phyloP scores from a whole-genome alignment of 2,888 invertebrate genomes.

The Himalopsyche japonica region DNA sequence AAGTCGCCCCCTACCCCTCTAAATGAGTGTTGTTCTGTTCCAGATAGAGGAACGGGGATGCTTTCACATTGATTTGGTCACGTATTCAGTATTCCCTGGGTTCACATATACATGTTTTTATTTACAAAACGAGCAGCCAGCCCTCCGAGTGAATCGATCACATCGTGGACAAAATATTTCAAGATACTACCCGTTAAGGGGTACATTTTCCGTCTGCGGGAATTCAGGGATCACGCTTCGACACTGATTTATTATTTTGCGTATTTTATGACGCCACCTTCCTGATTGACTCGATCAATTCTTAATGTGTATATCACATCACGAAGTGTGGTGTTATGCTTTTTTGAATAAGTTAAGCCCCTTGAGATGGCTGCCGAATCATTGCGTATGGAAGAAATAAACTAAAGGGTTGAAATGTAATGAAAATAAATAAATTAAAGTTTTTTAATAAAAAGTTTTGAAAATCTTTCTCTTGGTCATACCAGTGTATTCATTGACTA shows the following conservation, averaged over 20 bases:
- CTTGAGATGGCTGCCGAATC: not conserved
- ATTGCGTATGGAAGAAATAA: not conserved
- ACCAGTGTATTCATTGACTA: too few species aligned
- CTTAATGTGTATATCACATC: not conserved
- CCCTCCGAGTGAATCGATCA: constrained; percentile 33
- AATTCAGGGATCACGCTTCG: not conserved
- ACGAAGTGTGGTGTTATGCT: not conserved
- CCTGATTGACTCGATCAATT: not conserved
- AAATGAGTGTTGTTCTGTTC: not conserved
- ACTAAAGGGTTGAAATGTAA: not conserved
- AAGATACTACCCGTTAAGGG: constrained; percentile 4
- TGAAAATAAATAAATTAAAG: not conserved
- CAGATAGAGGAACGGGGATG: constrained; percentile 11
- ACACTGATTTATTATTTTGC: constrained; percentile 7
- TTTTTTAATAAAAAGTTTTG: too few species aligned
- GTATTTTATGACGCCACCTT: not conserved
- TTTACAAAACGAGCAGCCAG: constrained; percentile 19
- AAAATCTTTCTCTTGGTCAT: too few species aligned
- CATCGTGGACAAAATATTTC: constrained; percentile 34
- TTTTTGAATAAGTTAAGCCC: not conserved
- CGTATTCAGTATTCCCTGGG: constrained; percentile 38
- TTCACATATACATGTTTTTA: constrained; percentile 38
- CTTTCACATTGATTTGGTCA: constrained; percentile 42
- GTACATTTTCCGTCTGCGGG: not conserved
- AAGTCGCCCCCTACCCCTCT: not conserved